phyloP scores from a whole-genome alignment of 2,797 vertebrate species.

The Caiman crocodilus region DNA sequence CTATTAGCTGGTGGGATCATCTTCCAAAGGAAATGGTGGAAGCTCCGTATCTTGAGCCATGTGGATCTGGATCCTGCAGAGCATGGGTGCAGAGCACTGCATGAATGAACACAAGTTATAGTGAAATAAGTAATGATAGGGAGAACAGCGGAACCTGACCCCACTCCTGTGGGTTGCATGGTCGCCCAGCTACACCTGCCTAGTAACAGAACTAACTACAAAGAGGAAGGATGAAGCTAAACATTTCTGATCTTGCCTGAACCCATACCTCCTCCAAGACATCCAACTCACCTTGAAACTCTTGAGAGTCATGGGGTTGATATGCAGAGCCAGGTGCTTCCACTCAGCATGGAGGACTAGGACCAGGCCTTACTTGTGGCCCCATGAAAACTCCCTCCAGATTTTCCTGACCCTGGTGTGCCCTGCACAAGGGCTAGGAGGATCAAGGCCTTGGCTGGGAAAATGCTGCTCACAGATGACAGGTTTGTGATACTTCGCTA shows the following conservation, averaged over 20 bases:
- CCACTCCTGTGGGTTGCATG: neutral
- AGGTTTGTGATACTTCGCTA: neutral
- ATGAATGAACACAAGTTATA: neutral
- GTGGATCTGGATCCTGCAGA: neutral
- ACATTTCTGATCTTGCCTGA: neutral
- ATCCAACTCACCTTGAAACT: neutral
- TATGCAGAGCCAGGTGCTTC: neutral
- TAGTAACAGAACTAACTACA: neutral
- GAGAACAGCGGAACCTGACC: neutral
- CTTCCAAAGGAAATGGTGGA: neutral
- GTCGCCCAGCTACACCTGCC: neutral
- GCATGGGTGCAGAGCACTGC: neutral
- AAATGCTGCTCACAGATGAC: neutral
- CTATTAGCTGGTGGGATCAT: neutral
- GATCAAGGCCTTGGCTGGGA: neutral
- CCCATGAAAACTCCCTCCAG: neutral
- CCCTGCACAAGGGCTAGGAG: neutral
- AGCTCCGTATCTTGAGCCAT: neutral
- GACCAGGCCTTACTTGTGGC: neutral
- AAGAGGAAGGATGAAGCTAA: neutral
- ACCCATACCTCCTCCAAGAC: neutral
- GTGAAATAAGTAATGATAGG: neutral
- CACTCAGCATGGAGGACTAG: neutral
- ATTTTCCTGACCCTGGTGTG: neutral
- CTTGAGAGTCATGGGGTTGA: neutral